Evolutionary conservation across 2,888 invertebrate species (phyloP), one percentile per base, ranked within the genome.

Genomic region (Chrysodeixis includens): DNA sequence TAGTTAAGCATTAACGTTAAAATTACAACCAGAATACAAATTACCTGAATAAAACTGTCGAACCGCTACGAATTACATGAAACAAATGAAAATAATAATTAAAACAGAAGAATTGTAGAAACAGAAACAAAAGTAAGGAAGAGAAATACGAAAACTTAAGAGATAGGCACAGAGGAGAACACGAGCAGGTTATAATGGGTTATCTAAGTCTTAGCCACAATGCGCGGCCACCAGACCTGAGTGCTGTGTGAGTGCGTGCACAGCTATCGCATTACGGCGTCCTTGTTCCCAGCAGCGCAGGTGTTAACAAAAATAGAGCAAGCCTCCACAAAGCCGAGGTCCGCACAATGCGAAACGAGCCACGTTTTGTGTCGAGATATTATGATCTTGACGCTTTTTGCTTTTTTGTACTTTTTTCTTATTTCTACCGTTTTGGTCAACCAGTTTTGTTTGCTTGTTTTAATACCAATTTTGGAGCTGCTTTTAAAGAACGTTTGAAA

Each of bases 31-130:
- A 66, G 53, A 59, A 77, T 4, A 74, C 56, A 54, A 80, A 72
- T 93, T 94, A 94, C 94, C 94, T 94, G 94, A 93, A 86, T 94
- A 94, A 84, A 94, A 88, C 85, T 94, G 94, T 88, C 94, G 93
- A 51, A 94, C 94, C 82, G 94, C 94, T 94, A 92, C 92, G 64
- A 75, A 83, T 86, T 94, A 94, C 94, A 94, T 94, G 94, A 92
- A 94, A 94, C 94, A 94, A 93, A 93, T 81, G 85, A 88, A 90
- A 89, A 78, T 86, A 83, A 88, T 78, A 84, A 84, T 82, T 86
- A 83, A 85, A 78, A 82, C 69, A 83, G 82, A 80, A 79, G 71
- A 81, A 78, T 56, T 79, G 67, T 57, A 58, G 56, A 76, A 74
- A 67, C 69, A 74, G 67, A 64, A 82, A 68, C 67, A 69, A 61